These are phyloP conservation scores for Palythoa heliodiscus DNA, from an alignment of 92 coral and sea anemone genomes.

Conservation along the genomic window DNA sequence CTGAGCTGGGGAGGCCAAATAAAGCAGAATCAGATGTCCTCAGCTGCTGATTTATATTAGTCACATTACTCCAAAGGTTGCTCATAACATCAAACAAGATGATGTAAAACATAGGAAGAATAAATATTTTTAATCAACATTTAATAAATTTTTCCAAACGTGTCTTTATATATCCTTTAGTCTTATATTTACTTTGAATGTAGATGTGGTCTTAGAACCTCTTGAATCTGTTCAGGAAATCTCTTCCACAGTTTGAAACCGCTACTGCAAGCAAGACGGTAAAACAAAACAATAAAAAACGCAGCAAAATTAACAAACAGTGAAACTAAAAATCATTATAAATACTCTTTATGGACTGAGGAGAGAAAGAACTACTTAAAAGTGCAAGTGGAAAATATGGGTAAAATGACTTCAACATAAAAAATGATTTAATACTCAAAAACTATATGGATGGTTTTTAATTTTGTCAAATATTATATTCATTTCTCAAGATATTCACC, in stretches of 20 bases:
- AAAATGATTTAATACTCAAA: too few relatives aligned
- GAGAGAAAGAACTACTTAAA: not conserved
- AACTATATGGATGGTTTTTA: not conserved
- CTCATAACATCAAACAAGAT: too few relatives aligned
- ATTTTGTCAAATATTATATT: too few relatives aligned
- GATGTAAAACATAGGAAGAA: not conserved
- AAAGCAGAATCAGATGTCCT: too few relatives aligned
- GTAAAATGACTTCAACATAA: too few relatives aligned
- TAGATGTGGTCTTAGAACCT: constrained; percentile 89
- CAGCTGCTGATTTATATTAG: too few relatives aligned
- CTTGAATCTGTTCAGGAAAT: constrained; percentile 94
- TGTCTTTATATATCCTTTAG: not conserved
- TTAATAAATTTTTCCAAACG: not conserved
- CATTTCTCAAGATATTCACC: too few relatives aligned
- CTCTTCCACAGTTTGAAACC: constrained; percentile 83
- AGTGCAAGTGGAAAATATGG: not conserved
- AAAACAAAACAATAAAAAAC: not conserved
- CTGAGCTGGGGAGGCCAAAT: too few relatives aligned
- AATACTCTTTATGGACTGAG: too few relatives aligned
- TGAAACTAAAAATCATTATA: too few relatives aligned
- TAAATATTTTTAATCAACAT: not conserved
- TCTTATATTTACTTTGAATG: constrained; percentile 83
- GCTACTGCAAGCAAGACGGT: constrained; percentile 44
- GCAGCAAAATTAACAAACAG: not conserved
- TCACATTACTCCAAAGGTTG: too few relatives aligned